Base-by-base conservation (phyloP, 2,797 vertebrate species). In the Scleropages formosus region DNA sequence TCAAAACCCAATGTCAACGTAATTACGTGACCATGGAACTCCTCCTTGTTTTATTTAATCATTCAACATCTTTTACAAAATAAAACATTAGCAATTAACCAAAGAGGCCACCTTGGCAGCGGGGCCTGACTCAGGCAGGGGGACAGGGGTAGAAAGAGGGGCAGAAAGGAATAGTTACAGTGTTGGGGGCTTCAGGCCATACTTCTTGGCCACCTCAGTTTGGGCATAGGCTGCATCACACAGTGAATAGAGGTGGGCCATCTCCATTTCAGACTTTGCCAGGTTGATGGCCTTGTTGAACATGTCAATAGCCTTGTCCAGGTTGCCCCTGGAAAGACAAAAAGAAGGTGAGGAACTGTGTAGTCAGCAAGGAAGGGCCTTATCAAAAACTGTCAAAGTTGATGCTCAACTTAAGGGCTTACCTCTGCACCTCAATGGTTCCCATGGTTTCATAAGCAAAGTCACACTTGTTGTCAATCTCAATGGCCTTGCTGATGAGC, bases 401-500 rank as follows among this genome's bases (percentile, higher is more conserved):
- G 15, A 24, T 12, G 4, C 22, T 46, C 0, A 49, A 4, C 3
- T 18, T 39, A 24, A n/a, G 0, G 26, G 39, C 78, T 94, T 88
- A 99, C 98, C 98, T 96, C 83, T 99, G 98, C 70, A 99, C 98
- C 93, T 99, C 98, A 81, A 99, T 99, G 83, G 98, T 99, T 89
- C 98, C 98, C 98, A 99, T 99, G 13, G 97, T 99, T 91, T 99
- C 98, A 56, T 99, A 99, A 7, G 98, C 98, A 91, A 99, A 99
- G 89, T 99, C 98, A 88, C 98, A 99, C 89, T 99, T 99, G 91
- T 96, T 99, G 89, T 99, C 98, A 13, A 99, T 99, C 89, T 99
- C 98, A 80, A 99, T 99, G 71, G 98, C 96, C 87, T 98, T 99
- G 86, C 96, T 94, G 90, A 99, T 99, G 80, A 99, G 96, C 49